A percentile compares a stretch with the other conserved stretches of the same genome.
phyloP scores from a whole-genome alignment of 2,113 vertebrate species.

The Actenoides hombroni region DNA sequence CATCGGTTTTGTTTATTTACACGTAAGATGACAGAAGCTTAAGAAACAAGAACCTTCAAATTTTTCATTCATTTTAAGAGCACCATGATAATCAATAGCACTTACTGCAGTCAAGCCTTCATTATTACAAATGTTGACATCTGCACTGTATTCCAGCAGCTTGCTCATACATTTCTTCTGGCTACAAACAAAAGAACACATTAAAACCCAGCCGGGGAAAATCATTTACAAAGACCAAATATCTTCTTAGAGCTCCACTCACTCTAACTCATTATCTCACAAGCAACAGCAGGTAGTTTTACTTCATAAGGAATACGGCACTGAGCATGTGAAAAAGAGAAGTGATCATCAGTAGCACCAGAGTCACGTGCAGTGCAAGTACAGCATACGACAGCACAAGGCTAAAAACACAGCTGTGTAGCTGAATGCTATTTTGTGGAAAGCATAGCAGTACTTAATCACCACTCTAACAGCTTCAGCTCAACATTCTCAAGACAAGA shows the following conservation, averaged over 20 bases:
- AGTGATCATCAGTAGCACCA: neutral
- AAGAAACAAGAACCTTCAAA: neutral
- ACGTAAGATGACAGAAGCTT: neutral
- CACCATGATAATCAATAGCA: conserved; percentile 31
- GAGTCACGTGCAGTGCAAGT: neutral
- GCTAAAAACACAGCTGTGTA: neutral
- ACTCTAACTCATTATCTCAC: neutral
- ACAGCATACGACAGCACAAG: neutral
- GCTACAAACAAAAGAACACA: conserved; percentile 73
- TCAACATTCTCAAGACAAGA: neutral
- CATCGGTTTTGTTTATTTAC: neutral
- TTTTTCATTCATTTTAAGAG: neutral
- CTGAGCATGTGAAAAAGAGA: neutral
- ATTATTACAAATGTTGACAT: conserved; percentile 99
- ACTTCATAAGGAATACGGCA: neutral
- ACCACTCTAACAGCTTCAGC: neutral
- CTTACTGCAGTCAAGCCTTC: conserved; percentile 98
- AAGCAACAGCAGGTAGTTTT: neutral
- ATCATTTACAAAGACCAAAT: neutral
- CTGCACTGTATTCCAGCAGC: conserved; percentile 92
- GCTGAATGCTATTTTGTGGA: neutral
- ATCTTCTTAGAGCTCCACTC: neutral
- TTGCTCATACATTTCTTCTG: conserved; percentile 99
- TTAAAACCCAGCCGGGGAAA: neutral
- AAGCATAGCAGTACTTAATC: neutral